These are phyloP conservation scores for Sciurus vulgaris DNA, from an alignment of 2,797 vertebrate genomes.

Conservation along the genomic window DNA sequence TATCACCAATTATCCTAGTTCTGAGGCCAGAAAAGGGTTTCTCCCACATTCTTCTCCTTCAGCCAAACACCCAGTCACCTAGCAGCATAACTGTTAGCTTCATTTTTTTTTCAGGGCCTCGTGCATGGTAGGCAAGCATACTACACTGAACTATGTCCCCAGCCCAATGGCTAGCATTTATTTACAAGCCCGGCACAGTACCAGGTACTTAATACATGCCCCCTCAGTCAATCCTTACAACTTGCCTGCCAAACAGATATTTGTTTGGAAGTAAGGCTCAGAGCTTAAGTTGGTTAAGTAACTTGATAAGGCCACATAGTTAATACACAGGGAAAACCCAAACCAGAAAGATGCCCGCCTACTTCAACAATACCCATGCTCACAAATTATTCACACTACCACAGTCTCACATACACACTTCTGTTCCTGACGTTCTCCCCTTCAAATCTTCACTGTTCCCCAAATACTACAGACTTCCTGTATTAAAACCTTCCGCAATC, in stretches of 20 bases:
- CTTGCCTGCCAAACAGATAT: neutral
- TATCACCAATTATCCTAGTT: slow-evolving; percentile 16
- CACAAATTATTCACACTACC: neutral
- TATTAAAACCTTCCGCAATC: neutral
- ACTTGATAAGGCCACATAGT: neutral
- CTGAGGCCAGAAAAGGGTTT: neutral
- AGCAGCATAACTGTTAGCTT: neutral
- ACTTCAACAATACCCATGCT: rapidly evolving
- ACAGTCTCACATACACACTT: neutral
- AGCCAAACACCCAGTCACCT: neutral
- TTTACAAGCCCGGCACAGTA: neutral
- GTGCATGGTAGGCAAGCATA: neutral
- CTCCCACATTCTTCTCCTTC: neutral
- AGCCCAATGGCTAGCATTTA: too few species aligned
- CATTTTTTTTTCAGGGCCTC: neutral
- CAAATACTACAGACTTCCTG: neutral
- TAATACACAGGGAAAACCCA: neutral
- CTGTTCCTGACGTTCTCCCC: neutral
- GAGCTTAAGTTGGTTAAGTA: neutral
- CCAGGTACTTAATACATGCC: neutral
- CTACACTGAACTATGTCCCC: too few species aligned
- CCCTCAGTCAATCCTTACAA: neutral
- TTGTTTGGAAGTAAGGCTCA: neutral
- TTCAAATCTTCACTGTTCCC: neutral
- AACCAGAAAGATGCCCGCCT: neutral